Conservation (phyloP, 2,113 vertebrate genomes). For the Centropus bengalensis region DNA sequence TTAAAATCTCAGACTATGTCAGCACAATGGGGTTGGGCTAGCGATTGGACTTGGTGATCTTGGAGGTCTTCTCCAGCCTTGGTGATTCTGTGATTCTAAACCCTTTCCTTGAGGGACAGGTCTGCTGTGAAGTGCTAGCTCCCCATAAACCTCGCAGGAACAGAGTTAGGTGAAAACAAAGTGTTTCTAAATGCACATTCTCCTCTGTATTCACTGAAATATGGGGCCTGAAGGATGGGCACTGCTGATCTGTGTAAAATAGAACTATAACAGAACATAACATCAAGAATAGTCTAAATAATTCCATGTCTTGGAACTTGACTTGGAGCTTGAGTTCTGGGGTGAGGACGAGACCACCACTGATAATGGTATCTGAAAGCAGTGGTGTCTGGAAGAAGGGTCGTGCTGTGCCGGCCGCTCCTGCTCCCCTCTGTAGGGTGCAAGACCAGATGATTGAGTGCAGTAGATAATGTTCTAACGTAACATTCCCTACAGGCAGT, state of each 20-base stretch:
- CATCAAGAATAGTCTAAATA: slow-evolving; percentile 43
- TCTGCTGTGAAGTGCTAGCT: neutral
- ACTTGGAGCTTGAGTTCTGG: slow-evolving; percentile 26
- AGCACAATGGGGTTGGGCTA: too few relatives aligned
- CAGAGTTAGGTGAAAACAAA: neutral
- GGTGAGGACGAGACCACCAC: neutral
- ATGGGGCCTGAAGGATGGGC: neutral
- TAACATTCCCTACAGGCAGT: slow-evolving; percentile 64
- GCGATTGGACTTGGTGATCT: too few relatives aligned
- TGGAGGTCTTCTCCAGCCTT: too few relatives aligned
- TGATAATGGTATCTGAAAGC: slow-evolving; percentile 26
- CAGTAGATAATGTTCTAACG: slow-evolving; percentile 56
- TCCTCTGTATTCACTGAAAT: neutral
- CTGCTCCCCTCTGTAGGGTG: slow-evolving; percentile 31
- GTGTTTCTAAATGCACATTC: neutral
- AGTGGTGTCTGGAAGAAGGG: slow-evolving; percentile 50
- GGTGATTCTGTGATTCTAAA: neutral
- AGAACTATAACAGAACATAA: neutral
- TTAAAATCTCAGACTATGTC: neutral
- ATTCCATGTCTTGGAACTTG: neutral
- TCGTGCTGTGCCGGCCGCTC: slow-evolving; percentile 14
- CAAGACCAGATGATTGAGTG: slow-evolving; percentile 32
- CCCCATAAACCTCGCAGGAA: neutral
- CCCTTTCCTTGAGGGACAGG: neutral
- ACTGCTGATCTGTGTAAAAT: neutral